Percentiles rank a stretch among this genome's conserved stretches.
Conservation (phyloP, 2,113 vertebrate genomes). For the Aleadryas rufinucha region DNA sequence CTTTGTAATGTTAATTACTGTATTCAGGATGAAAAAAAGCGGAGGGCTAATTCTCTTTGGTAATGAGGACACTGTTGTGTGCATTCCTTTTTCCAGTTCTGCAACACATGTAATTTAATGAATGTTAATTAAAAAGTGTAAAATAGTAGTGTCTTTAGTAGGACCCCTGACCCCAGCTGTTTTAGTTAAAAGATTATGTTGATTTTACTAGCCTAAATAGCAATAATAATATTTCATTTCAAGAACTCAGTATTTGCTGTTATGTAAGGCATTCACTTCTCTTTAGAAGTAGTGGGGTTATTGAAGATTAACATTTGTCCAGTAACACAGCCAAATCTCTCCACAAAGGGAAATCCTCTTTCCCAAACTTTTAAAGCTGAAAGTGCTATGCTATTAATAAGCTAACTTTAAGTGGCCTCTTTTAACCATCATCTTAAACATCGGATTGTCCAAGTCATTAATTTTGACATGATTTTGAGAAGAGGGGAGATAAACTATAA, state of each 20-base stretch:
- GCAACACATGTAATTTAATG: background rate
- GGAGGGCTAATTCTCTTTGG: background rate
- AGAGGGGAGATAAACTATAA: background rate
- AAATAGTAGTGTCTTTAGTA: background rate
- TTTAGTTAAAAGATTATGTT: background rate
- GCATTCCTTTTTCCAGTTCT: background rate
- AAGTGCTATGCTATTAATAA: background rate
- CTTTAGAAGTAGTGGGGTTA: background rate
- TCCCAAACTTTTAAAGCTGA: background rate
- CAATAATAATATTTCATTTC: background rate
- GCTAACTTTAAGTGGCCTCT: background rate
- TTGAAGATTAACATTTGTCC: background rate
- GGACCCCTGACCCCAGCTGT: background rate
- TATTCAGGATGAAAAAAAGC: background rate
- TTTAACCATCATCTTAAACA: background rate
- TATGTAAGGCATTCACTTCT: background rate
- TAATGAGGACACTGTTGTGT: background rate
- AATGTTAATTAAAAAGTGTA: background rate
- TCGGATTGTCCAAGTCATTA: background rate
- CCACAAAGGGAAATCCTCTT: background rate
- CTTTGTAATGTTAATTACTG: background rate
- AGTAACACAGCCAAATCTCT: background rate
- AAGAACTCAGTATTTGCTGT: background rate
- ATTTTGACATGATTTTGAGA: background rate
- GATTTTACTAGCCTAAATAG: background rate